Conservation (phyloP, 2,113 vertebrate genomes). For the Romanogobio albipinnatus region DNA sequence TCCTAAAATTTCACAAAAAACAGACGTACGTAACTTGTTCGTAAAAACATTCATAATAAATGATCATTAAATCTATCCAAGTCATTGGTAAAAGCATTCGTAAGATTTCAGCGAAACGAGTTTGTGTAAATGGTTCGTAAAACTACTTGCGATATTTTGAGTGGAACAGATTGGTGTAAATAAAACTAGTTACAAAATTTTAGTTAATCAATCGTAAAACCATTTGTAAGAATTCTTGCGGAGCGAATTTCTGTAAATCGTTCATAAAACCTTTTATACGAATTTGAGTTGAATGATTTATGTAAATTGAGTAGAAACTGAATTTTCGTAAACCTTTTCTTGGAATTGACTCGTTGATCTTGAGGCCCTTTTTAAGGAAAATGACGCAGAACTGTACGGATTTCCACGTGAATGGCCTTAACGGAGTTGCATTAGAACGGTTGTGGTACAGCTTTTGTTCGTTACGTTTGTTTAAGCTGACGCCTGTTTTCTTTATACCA, state of each 20-base stretch:
- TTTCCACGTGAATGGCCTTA: slow-evolving; percentile 51
- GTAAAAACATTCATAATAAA: no score
- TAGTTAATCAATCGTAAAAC: not conserved
- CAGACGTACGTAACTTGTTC: no score
- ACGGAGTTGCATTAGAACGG: not conserved
- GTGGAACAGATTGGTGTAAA: not conserved
- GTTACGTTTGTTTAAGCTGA: slow-evolving; percentile 32
- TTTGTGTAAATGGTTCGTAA: not conserved
- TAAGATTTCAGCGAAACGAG: not conserved
- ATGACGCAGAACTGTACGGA: not conserved
- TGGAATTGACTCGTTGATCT: not conserved
- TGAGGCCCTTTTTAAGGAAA: not conserved
- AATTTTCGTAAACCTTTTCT: not conserved
- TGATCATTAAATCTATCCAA: no score
- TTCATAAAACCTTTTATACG: no score
- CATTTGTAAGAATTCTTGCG: not conserved
- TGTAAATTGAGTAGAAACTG: no score
- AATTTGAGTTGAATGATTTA: no score
- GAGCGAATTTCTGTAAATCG: no score
- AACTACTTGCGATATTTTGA: not conserved
- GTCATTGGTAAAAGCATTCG: not conserved
- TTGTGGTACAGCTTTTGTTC: slow-evolving; percentile 9
- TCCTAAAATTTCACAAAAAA: no score
- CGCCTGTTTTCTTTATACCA: slow-evolving; percentile 46
- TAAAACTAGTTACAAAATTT: not conserved